Conservation (phyloP, 2,113 vertebrate genomes). For the Corythoichthys haematopterus region DNA sequence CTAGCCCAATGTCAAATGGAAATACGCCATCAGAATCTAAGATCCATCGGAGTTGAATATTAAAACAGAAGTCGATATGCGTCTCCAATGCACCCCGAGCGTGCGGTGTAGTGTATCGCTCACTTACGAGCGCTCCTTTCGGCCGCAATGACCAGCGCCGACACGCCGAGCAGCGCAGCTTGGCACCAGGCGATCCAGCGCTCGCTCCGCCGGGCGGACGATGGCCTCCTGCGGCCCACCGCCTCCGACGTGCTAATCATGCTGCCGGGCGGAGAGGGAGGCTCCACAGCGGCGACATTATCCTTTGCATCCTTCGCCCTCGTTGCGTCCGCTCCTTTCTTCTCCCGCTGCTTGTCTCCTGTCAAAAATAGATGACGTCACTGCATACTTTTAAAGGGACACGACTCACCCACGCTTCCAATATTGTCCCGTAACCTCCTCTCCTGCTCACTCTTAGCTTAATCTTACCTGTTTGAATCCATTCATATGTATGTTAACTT, state of each 20-base stretch:
- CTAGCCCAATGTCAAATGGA: neutral
- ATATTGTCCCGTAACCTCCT: neutral
- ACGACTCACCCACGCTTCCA: conserved; percentile 7
- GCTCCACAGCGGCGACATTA: conserved; percentile 32
- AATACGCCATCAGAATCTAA: neutral
- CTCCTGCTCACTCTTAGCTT: neutral
- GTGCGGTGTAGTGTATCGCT: neutral
- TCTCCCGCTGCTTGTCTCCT: conserved; percentile 36
- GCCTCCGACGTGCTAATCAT: conserved; percentile 61
- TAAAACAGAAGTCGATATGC: neutral
- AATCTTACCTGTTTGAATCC: neutral
- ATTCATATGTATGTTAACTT: neutral
- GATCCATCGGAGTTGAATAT: neutral
- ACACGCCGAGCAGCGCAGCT: conserved; percentile 66
- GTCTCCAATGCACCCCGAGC: neutral
- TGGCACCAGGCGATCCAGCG: conserved; percentile 74
- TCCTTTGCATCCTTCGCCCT: conserved; percentile 47
- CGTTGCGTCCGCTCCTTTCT: conserved; percentile 34
- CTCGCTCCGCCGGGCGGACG: conserved; percentile 57
- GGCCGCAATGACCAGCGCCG: conserved; percentile 71
- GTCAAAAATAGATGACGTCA: conserved; percentile 68
- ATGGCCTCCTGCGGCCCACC: conserved; percentile 57
- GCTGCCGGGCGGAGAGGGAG: conserved; percentile 15
- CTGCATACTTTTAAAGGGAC: conserved; percentile 60
- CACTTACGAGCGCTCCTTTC: conserved; percentile 76